Conservation (phyloP, 2,888 invertebrate species). For the Folsomia manolachei region DNA sequence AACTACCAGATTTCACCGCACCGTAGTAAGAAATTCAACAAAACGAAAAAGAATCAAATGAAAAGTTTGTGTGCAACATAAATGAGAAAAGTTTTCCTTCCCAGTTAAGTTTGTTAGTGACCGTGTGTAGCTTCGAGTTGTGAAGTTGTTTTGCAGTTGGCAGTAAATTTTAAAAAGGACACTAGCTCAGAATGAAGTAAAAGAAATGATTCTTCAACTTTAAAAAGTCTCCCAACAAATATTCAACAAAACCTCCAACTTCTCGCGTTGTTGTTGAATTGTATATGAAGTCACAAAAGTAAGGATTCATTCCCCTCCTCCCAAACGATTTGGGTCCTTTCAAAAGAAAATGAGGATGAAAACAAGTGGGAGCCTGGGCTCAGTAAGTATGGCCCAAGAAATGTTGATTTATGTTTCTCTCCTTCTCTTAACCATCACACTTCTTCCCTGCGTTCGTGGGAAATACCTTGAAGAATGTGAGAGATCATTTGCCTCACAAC, state of each 20-base stretch:
- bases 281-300: neutral
- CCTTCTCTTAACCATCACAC: neutral
- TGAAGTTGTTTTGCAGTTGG: neutral
- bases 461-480: slow-evolving; percentile 45
- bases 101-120: neutral
- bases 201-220: neutral
- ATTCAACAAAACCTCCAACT: neutral
- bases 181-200: slow-evolving; percentile 6
- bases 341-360: slow-evolving; percentile 12
- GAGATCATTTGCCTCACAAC: slow-evolving; percentile 5
- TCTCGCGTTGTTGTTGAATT: neutral
- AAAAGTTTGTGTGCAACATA: neutral
- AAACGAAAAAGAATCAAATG: neutral
- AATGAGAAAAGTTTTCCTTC: neutral
- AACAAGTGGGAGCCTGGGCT: slow-evolving; percentile 23
- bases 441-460: slow-evolving; percentile 29
- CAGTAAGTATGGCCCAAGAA: slow-evolving; percentile 15
- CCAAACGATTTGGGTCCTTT: neutral
- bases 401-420: slow-evolving; percentile 41
- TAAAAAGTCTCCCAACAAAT: neutral
- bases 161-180: slow-evolving; percentile 16
- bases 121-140: neutral
- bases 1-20: neutral
- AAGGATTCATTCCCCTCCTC: neutral
- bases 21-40: neutral